These are phyloP conservation scores for Hydra vulgaris DNA, from an alignment of 30 jellyfish, hydroid and myxozoan genomes.

Conservation along the genomic window DNA sequence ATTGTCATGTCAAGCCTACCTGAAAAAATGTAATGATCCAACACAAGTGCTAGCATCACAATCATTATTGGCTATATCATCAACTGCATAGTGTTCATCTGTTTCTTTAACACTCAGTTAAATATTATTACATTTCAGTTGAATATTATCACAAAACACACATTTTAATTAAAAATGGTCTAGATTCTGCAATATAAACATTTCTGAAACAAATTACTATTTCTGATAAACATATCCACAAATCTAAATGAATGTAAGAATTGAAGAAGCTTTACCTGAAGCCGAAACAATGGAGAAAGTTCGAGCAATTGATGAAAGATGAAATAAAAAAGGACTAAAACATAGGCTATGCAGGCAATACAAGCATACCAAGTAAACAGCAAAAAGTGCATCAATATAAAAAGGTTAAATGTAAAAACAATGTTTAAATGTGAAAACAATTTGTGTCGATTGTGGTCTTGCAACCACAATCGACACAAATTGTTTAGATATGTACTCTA, in stretches of 20 bases:
- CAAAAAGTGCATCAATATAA: neutral
- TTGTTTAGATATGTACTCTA: neutral
- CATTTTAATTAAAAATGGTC: neutral
- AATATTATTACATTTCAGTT: neutral
- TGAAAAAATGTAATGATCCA: neutral
- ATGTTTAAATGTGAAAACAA: neutral
- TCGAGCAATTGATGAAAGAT: neutral
- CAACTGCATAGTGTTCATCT: neutral
- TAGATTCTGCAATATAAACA: neutral
- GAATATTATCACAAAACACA: neutral
- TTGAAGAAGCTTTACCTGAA: neutral
- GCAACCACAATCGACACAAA: no score
- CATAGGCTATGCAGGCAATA: neutral
- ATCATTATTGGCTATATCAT: neutral
- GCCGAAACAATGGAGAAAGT: neutral
- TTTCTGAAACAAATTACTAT: neutral
- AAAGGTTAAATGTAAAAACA: neutral
- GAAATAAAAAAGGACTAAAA: neutral
- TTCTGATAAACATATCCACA: neutral
- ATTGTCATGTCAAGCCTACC: neutral
- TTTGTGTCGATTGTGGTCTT: neutral
- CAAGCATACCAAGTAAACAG: neutral
- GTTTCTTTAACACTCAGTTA: neutral
- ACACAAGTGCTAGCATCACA: neutral
- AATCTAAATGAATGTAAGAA: neutral